Base-by-base conservation (phyloP, 2,797 vertebrate genomes). In the Ctenopoma kingsleyae region DNA sequence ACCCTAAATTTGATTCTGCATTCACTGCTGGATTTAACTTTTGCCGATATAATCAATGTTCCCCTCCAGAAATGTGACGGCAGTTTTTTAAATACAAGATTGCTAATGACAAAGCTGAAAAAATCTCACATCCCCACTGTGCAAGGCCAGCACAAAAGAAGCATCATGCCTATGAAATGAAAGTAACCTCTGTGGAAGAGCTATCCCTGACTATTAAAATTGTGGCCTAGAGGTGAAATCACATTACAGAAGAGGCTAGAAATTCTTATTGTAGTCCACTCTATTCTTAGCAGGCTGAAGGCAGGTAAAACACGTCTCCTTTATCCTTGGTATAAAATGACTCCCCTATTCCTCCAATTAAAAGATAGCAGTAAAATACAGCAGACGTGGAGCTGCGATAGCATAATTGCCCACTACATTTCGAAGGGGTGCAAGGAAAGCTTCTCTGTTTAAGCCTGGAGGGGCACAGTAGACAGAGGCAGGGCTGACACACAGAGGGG, bases 171-270 rank as follows among this genome's bases (percentile, higher is more conserved):
- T 65, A 66, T 73, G 70, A 91, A 89, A 93, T 90, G 86, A 85
- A 91, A 81, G 83, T 81, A 87, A 89, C 83, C 91, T 92, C 87
- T 46, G 86, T 74, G 74, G 89, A 80, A 90, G 74, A 80, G 74
- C 84, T 82, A 84, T 86, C 82, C 86, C 76, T 67, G 81, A 88
- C 92, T 89, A 90, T 93, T 92, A 91, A 90, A 94, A 90, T 76
- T 62, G 64, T 91, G 87, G 85, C 92, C 83, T 87, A 3, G 79
- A 85, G 88, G 90, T 91, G 79, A 92, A 92, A 90, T 88, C 85
- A 48, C 84, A 91, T 91, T 84, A 92, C 85, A 73, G 82, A 90
- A 71, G 55, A 67, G 76, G 85, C 67, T 44, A 53, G 76, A 90
- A 72, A 89, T 87, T 89, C 70, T 71, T 86, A 72, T 89, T 91